Evolutionary conservation across 2,888 invertebrate genomes (phyloP).

Genomic region (Diaphora mendica): DNA sequence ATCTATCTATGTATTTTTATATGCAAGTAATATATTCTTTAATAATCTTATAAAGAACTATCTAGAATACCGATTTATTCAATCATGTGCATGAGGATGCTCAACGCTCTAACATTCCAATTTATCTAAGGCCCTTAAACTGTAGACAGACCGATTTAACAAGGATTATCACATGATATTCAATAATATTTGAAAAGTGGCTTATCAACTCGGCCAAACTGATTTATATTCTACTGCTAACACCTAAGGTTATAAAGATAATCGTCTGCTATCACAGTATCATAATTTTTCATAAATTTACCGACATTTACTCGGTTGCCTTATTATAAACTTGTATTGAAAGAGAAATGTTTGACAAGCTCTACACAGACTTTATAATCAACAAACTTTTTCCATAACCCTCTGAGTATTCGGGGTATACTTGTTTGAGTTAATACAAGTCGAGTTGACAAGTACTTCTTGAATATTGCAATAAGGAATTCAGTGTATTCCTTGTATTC

Average conservation of each 20-base stretch:
- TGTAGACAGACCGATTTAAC: slow-evolving; percentile 33
- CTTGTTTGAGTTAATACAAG: slow-evolving; percentile 64
- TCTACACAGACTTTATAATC: slow-evolving; percentile 56
- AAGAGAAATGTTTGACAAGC: slow-evolving; percentile 43
- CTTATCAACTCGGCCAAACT: slow-evolving; percentile 34
- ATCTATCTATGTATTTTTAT: neutral
- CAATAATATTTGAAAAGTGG: slow-evolving; percentile 40
- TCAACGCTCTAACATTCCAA: slow-evolving; percentile 30
- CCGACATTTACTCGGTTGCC: slow-evolving; percentile 14
- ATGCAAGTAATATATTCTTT: neutral
- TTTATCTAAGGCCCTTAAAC: slow-evolving; percentile 37
- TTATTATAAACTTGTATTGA: slow-evolving; percentile 32
- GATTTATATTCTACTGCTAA: slow-evolving; percentile 28
- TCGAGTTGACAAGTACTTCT: slow-evolving; percentile 58
- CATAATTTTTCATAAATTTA: neutral
- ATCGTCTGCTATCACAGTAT: neutral
- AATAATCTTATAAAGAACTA: neutral
- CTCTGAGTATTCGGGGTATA: slow-evolving; percentile 46
- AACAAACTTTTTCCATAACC: slow-evolving; percentile 68
- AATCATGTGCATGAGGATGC: slow-evolving; percentile 13
- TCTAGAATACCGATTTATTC: slow-evolving; percentile 30
- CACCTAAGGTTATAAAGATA: neutral
- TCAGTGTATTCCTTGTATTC: slow-evolving; percentile 17
- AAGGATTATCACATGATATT: slow-evolving; percentile 43
- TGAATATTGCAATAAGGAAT: slow-evolving; percentile 58